Conservation (phyloP, 2,113 vertebrate species). For the Oncorhynchus keta region DNA sequence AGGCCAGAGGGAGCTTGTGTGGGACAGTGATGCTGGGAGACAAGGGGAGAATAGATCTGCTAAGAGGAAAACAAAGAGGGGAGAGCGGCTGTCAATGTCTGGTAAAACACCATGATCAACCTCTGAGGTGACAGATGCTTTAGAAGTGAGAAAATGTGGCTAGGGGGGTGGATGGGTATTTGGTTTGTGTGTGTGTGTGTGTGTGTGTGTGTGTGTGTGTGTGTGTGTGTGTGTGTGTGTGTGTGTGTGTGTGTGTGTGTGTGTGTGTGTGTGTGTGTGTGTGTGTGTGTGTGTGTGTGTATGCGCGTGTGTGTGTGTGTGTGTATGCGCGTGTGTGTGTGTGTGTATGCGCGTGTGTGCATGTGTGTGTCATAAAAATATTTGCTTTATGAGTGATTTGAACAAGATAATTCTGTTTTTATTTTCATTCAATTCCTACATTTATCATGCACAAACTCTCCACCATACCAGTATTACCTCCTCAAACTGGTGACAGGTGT, state of each 20-base stretch:
- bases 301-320: neutral
- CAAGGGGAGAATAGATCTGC: slow-evolving; percentile 54
- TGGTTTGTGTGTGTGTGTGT: neutral
- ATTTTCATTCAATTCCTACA: neutral
- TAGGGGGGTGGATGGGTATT: neutral
- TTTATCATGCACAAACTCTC: neutral
- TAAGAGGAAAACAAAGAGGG: slow-evolving; percentile 50
- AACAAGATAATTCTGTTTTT: no score
- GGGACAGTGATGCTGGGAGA: slow-evolving; percentile 64
- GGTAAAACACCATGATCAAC: slow-evolving; percentile 55
- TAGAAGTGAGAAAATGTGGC: slow-evolving; percentile 47
- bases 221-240: neutral
- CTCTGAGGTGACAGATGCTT: slow-evolving; percentile 57
- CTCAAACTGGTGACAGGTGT: neutral
- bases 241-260: neutral
- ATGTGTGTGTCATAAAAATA: neutral
- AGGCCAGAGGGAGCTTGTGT: slow-evolving; percentile 42
- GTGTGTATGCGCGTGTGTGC: no score
- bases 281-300: neutral
- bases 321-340: no score
- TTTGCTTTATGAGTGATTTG: no score
- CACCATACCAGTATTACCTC: neutral
- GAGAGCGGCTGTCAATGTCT: slow-evolving; percentile 49
- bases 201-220: neutral
- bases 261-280: neutral